Base-by-base conservation (phyloP, 2,113 vertebrate species). In the Coracopsis vasa region DNA sequence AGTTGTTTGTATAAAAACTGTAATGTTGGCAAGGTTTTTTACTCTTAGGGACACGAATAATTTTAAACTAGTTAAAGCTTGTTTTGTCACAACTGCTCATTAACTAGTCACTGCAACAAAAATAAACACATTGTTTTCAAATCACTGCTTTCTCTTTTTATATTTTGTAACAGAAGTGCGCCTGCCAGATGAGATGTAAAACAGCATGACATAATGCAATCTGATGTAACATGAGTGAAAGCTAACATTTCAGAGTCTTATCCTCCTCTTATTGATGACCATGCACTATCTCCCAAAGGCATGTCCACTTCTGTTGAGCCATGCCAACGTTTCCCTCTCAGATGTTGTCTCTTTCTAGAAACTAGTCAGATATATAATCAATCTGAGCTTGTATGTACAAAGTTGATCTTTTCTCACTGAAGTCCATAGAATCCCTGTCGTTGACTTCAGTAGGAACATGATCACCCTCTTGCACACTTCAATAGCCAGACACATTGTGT, bases 151-250 rank as follows among this genome's bases (percentile, higher is more conserved):
- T 44, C 65, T 88, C 67, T 62, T 69, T 72, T 41, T 61, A 35
- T 51, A 28, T 82, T 92, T 61, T 67, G 28, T 80, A 89, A 67
- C 19, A 95, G 60, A 90, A 84, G 60, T 44, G 27, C 69, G n/a
- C n/a, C 62, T 89, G 67, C 82, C 86, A 87, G 50, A 69, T 93
- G 77, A 91, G 62, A 84, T 93, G 47, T 72, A 75, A 92, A 41
- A 54, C 39, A 82, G 47, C 37, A 80, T 78, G 78, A 92, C 47
- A 91, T 80, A 74, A 86, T 64, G 64, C 44, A 77, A 18, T 48
- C 54, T 94, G 82, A 95, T 72, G 61, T 77, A 84, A 91, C 31
- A 70, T 67, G 45, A 93, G 27, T 87, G 85, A 92, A 93, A 82
- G 44, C 42, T 67, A 86, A 47, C 45, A 42, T 67, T 95, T 93